phyloP scores from a whole-genome alignment of 2,797 vertebrate genomes.

The Smutsia temminckii region DNA sequence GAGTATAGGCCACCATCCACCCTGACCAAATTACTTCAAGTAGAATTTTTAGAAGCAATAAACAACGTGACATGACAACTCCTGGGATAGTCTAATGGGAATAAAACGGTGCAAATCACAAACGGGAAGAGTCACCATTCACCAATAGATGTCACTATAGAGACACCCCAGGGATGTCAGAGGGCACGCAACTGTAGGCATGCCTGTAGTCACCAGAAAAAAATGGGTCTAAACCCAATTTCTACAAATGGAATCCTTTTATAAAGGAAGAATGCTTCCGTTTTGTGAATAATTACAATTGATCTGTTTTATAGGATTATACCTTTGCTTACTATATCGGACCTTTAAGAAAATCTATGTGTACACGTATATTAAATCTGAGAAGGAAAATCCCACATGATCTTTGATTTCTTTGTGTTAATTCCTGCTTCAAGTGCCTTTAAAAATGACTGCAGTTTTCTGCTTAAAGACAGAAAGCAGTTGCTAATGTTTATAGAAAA shows the following conservation, averaged over 20 bases:
- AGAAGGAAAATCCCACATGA: slow-evolving; percentile 42
- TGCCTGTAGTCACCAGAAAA: not conserved
- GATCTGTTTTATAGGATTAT: slow-evolving; percentile 22
- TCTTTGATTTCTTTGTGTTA: slow-evolving; percentile 45
- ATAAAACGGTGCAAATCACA: not conserved
- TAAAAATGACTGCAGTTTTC: not conserved
- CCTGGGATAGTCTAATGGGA: not conserved
- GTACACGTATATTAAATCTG: not conserved
- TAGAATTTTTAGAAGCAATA: slow-evolving; percentile 52
- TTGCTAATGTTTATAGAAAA: slow-evolving; percentile 32
- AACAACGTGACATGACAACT: slow-evolving; percentile 36
- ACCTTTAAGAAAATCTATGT: slow-evolving; percentile 49
- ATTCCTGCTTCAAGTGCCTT: not conserved
- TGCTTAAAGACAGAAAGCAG: slow-evolving; percentile 33
- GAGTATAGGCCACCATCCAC: not conserved
- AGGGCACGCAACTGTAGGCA: not conserved
- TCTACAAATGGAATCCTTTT: slow-evolving; percentile 43
- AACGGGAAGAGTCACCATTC: not conserved
- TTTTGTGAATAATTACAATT: slow-evolving; percentile 51
- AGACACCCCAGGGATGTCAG: slow-evolving; percentile 16
- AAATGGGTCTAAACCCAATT: slow-evolving; percentile 13
- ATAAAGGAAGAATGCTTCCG: slow-evolving; percentile 30
- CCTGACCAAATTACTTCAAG: slow-evolving; percentile 47
- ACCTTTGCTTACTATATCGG: slow-evolving; percentile 23
- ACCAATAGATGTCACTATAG: slow-evolving; percentile 74